A percentile compares a stretch with the other conserved stretches of the same genome.
Conservation (phyloP, 1,140 invertebrate genomes). For the Lepidostoma basale region DNA sequence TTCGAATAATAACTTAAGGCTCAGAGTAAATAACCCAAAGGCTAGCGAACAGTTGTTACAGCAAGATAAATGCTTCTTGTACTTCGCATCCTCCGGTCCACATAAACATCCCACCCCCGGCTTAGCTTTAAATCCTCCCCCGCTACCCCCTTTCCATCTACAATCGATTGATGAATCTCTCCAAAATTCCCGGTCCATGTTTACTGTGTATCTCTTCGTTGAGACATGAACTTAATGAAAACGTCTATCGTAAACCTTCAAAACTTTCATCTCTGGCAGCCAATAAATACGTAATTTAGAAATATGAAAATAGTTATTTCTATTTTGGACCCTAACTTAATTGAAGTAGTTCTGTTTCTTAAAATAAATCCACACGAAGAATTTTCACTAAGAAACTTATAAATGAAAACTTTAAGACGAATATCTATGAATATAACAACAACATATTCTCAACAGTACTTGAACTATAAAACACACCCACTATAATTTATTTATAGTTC, state of each 20-base stretch:
- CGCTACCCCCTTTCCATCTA: not conserved
- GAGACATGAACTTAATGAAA: not conserved
- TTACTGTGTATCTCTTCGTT: not conserved
- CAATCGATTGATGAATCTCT: slow-evolving; percentile 11
- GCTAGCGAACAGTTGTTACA: slow-evolving; percentile 7
- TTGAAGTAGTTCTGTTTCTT: no score
- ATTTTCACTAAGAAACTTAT: no score
- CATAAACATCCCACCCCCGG: slow-evolving; percentile 3
- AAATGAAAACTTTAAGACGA: no score
- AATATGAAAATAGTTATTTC: not conserved
- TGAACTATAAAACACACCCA: no score
- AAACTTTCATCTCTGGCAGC: not conserved
- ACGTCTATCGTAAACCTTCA: not conserved
- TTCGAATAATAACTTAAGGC: slow-evolving; percentile 8
- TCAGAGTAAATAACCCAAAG: slow-evolving; percentile 10
- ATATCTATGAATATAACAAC: no score
- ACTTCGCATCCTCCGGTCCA: slow-evolving; percentile 2
- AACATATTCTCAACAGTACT: no score
- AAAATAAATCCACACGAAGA: no score
- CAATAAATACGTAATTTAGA: not conserved
- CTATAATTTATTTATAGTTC: no score
- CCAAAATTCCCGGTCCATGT: not conserved
- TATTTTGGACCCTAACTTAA: no score
- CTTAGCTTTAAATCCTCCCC: not conserved
- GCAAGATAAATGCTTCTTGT: slow-evolving; percentile 18